Percentiles rank a stretch among this genome's conserved stretches.
phyloP scores from a whole-genome alignment of 2,888 invertebrate species.

The Amphipyra berbera region DNA sequence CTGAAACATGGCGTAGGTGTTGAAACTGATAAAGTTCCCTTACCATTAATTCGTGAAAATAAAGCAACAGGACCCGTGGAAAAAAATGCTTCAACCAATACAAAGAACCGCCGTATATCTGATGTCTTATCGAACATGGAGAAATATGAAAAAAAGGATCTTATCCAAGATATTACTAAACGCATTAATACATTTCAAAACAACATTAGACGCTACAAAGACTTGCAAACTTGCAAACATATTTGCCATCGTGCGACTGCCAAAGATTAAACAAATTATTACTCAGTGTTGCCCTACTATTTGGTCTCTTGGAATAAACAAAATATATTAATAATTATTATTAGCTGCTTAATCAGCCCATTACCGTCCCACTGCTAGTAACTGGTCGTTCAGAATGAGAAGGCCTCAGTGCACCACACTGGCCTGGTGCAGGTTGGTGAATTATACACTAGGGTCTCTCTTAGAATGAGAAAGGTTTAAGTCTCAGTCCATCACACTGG shows the following conservation, averaged over 20 bases:
- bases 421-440: too few species aligned
- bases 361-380: too few species aligned
- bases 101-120: slow-evolving; percentile 65
- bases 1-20: slow-evolving; percentile 17
- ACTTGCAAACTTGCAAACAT: slow-evolving; percentile 7
- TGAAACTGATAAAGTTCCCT: slow-evolving; percentile 22
- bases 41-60: slow-evolving; percentile 9
- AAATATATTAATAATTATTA: neutral
- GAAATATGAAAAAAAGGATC: slow-evolving; percentile 2
- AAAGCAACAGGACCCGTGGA: slow-evolving; percentile 17
- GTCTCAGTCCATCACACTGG: too few species aligned
- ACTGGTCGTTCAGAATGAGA: too few species aligned
- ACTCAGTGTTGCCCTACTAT: neutral
- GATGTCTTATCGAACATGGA: slow-evolving; percentile 46
- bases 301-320: neutral
- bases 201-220: slow-evolving; percentile 1
- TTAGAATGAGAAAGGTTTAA: too few species aligned
- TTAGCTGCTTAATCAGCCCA: too few species aligned
- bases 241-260: slow-evolving; percentile 1
- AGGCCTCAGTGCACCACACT: too few species aligned
- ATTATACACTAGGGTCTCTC: too few species aligned
- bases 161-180: neutral
- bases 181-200: neutral
- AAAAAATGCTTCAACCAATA: slow-evolving; percentile 64
- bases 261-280: neutral